Evolutionary conservation across 2,888 invertebrate species (phyloP).

Genomic region (Lissocephala sabroskyi): DNA sequence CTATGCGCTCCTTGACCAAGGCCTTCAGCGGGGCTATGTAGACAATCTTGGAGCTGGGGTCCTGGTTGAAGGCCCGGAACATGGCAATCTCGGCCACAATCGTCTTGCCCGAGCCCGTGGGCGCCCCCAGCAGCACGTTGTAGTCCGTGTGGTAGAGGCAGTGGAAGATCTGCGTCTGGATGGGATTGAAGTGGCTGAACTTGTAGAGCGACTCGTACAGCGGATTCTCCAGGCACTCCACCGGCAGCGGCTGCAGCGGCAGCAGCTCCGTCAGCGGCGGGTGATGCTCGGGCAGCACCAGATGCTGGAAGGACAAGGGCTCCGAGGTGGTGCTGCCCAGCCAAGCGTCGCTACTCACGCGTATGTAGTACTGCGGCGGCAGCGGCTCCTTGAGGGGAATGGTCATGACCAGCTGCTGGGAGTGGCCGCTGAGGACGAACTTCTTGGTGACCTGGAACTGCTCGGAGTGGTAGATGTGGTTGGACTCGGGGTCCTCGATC

Average conservation of each 20-base stretch:
- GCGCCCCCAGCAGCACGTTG: conserved; percentile 93
- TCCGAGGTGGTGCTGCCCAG: conserved; percentile 76
- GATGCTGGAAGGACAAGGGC: conserved; percentile 84
- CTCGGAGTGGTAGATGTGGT: conserved; percentile 97
- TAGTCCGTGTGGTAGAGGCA: conserved; percentile 94
- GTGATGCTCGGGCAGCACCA: conserved; percentile 92
- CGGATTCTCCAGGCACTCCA: conserved; percentile 84
- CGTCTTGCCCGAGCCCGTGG: conserved; percentile 94
- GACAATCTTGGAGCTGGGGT: conserved; percentile 89
- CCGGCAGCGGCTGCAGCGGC: conserved; percentile 91
- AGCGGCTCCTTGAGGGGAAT: conserved; percentile 94
- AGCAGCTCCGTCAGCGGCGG: conserved; percentile 95
- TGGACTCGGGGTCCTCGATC: conserved; percentile 96
- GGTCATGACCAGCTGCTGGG: conserved; percentile 92
- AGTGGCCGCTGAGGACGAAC: conserved; percentile 81
- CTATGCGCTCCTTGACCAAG: conserved; percentile 94
- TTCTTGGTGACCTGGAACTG: conserved; percentile 77
- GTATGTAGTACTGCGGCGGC: conserved; percentile 92
- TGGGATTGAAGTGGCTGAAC: conserved; percentile 97
- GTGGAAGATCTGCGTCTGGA: conserved; percentile 98
- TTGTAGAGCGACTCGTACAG: conserved; percentile 86
- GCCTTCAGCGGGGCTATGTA: conserved; percentile 99
- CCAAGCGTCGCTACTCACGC: conserved; percentile 88
- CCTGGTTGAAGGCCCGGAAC: conserved; percentile 88
- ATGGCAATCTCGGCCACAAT: conserved; percentile 98